Percentiles rank a stretch among this genome's conserved stretches.
These are phyloP conservation scores for Drosophila mulleri DNA, from an alignment of 2,888 invertebrate species.

Conservation along the genomic window DNA sequence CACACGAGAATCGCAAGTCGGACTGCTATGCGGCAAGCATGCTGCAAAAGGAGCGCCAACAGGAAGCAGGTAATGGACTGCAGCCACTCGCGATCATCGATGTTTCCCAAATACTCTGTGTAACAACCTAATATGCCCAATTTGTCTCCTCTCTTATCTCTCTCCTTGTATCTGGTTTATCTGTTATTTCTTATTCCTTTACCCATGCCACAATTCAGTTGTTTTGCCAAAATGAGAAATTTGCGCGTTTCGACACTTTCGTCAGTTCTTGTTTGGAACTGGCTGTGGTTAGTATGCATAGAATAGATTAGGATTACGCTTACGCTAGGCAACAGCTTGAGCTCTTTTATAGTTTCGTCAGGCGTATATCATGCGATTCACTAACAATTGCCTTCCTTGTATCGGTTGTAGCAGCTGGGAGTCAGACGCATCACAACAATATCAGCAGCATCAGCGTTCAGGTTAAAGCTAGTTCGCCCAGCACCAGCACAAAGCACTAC, in stretches of 20 bases:
- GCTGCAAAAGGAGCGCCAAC: slow-evolving; percentile 83
- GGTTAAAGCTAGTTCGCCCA: slow-evolving; percentile 40
- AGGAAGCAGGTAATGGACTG: slow-evolving; percentile 71
- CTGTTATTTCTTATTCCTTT: slow-evolving; percentile 13
- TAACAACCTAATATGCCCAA: slow-evolving; percentile 53
- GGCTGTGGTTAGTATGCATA: slow-evolving; percentile 80
- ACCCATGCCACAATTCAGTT: slow-evolving; percentile 68
- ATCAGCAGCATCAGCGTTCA: slow-evolving; percentile 36
- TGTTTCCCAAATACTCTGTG: slow-evolving; percentile 18
- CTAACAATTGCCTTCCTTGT: slow-evolving; percentile 13
- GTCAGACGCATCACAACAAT: slow-evolving; percentile 29
- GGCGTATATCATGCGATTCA: background rate
- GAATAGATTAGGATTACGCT: background rate
- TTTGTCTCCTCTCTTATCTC: slow-evolving; percentile 64
- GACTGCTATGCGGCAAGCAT: slow-evolving; percentile 83
- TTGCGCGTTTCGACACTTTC: slow-evolving; percentile 76
- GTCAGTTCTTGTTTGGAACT: slow-evolving; percentile 81
- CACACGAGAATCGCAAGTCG: slow-evolving; percentile 83
- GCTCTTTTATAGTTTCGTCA: background rate
- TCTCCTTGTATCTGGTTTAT: slow-evolving; percentile 58
- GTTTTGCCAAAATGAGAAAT: slow-evolving; percentile 83
- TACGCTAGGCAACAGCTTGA: slow-evolving; percentile 2
- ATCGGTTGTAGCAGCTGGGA: slow-evolving; percentile 30
- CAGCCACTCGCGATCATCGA: background rate
- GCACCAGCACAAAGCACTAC: slow-evolving; percentile 75